Evolutionary conservation across 2,113 vertebrate species (phyloP).

Genomic region (Neomonachus schauinslandi): DNA sequence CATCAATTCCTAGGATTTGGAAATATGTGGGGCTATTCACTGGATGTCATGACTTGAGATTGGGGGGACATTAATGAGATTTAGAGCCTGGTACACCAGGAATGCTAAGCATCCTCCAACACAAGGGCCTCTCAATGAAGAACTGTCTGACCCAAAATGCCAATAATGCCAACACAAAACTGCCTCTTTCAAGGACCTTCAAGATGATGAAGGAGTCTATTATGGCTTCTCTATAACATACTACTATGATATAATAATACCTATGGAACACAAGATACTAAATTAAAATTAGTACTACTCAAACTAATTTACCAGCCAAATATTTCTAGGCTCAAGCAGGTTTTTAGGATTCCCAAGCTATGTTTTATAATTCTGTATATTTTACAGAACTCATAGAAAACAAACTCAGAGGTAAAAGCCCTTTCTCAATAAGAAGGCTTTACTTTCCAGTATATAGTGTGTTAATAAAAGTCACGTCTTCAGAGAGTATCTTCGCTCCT

Average conservation of each 20-base stretch:
- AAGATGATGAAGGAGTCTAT: neutral
- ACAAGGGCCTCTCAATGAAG: neutral
- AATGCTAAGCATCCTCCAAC: neutral
- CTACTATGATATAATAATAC: neutral
- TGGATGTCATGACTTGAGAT: neutral
- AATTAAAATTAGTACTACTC: neutral
- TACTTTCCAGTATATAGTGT: neutral
- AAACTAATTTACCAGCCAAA: neutral
- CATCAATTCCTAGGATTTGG: neutral
- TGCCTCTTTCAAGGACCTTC: neutral
- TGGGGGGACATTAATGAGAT: neutral
- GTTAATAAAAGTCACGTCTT: neutral
- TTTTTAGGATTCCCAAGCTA: neutral
- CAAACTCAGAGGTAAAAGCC: neutral
- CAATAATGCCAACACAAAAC: neutral
- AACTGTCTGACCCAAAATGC: neutral
- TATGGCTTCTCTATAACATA: neutral
- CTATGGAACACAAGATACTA: neutral
- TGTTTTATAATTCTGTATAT: constrained; percentile 33
- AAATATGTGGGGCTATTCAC: neutral
- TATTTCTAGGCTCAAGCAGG: neutral
- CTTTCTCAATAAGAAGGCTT: neutral
- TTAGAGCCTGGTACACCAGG: neutral
- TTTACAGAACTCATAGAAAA: constrained; percentile 22
- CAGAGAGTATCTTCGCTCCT: neutral